Base-by-base conservation (phyloP, 2,113 vertebrate genomes). In the zebrafish (Danio rerio) region DNA sequence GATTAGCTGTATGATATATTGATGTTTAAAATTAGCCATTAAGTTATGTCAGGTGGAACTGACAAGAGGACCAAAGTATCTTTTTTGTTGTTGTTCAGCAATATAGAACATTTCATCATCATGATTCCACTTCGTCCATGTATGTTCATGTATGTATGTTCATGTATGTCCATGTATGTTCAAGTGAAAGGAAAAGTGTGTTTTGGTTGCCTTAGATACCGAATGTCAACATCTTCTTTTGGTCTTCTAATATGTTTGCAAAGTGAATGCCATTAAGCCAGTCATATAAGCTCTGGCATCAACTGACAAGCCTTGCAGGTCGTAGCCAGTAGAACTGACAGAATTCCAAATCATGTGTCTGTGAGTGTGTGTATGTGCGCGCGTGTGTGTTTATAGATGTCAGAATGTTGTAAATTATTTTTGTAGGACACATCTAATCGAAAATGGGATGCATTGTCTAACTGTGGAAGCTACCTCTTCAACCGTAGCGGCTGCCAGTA, bases 381-480 rank as follows among this genome's bases (percentile, higher is more conserved):
- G 21, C 78, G 45, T 11, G 70, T 11, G 70, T 77, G 49, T 31
- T n/a, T 20, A 77, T 56, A 77, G 11, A 63, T 52, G 80, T 49
- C 10, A 11, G 80, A 43, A 18, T 80, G 80, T 80, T 82, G 83
- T 98, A 98, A 97, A 96, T 98, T 96, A 96, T 98, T 97, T 90
- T 82, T 92, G 93, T 94, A 95, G 93, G 92, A 86, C 88, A 87
- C 52, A 62, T 81, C 85, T 88, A 91, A 91, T 92, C 84, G 89
- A 91, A 90, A 93, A 95, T 95, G 95, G 95, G 96, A 96, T 96
- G 95, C 93, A 86, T 92, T 91, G 94, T 93, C 93, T 95, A 93
- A 95, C 93, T 93, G 95, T 95, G 95, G 96, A 97, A 96, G 96
- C 97, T 98, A 98, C 97, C 97, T 99, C 97, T 94, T 95, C 90